Base-by-base conservation (phyloP, 2,888 invertebrate species). In the Leptinotarsa tumamoca region DNA sequence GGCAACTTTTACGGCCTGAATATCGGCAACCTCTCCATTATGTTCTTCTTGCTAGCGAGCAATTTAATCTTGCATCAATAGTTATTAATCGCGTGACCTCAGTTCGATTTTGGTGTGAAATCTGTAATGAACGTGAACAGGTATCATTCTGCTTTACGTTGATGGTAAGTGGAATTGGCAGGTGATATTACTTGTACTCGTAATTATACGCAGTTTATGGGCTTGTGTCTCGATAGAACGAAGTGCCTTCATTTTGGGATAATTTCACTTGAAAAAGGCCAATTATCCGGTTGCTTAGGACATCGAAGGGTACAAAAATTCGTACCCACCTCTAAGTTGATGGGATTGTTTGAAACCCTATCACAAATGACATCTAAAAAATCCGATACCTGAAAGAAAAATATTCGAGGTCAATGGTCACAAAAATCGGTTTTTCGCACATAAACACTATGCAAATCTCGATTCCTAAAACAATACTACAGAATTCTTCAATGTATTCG, bases 21-120 rank as follows among this genome's bases (percentile, higher is more conserved):
- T 54, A 54, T n/a, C 54, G 18, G 18, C 18, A 54, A 13, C 14
- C 23, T 15, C 58, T 23, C 14, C 27, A 63, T 63, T 33, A 33
- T 63, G 63, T 7, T 58, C 33, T 15, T 63, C 17, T 17, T 15
- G 17, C 17, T 33, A n/a, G 15, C 1, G 33, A n/a, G 63, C 63
- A 43, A 63, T 63, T 63, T 33, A 63, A 43, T 63, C 63, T 63
- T 63, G 63, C 63, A 43, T 63, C 63, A 63, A 63, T 33, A 63
- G 18, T 33, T 63, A 63, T 63, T 43, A 63, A 63, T 63, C n/a
- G 63, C 2, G 43, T 13, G 63, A 63, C 63, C 63, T 63, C 63
- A 63, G 63, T 33, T 63, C 33, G 10, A 63, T 7, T 43, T 63
- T 43, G 18, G 63, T 43, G 63, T 63, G 63, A 63, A 63, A 63